phyloP scores from a whole-genome alignment of 2,888 invertebrate genomes.

The Drosophila conformis region DNA sequence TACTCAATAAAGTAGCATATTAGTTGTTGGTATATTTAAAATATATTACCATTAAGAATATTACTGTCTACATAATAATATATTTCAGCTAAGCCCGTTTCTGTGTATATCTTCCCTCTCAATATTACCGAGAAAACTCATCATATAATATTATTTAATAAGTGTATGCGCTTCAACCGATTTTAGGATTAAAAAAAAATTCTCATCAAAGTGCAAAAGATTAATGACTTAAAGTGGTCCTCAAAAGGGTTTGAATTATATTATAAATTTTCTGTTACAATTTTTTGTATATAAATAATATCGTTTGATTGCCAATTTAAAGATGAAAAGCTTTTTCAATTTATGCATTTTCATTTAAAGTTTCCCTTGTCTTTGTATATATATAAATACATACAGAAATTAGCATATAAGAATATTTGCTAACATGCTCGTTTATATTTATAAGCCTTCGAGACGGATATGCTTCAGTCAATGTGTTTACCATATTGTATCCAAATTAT shows the following conservation, averaged over 20 bases:
- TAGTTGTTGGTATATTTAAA: neutral
- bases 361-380: too few relatives aligned
- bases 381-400: neutral
- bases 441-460: neutral
- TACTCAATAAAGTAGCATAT: neutral
- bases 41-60: neutral
- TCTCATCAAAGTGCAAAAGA: too few relatives aligned
- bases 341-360: neutral
- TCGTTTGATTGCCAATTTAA: neutral
- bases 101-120: neutral
- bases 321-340: neutral
- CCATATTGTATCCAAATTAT: neutral
- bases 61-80: neutral
- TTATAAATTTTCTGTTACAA: neutral
- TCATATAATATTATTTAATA: too few relatives aligned
- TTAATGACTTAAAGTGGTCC: neutral
- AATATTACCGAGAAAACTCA: neutral
- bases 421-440: neutral
- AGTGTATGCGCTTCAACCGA: too few relatives aligned
- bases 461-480: neutral
- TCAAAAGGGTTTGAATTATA: neutral
- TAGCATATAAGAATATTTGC: neutral
- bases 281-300: neutral
- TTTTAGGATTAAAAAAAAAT: too few relatives aligned
- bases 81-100: neutral